These are phyloP conservation scores for Saccostrea echinata DNA, from an alignment of 1,140 invertebrate species.

Conservation along the genomic window DNA sequence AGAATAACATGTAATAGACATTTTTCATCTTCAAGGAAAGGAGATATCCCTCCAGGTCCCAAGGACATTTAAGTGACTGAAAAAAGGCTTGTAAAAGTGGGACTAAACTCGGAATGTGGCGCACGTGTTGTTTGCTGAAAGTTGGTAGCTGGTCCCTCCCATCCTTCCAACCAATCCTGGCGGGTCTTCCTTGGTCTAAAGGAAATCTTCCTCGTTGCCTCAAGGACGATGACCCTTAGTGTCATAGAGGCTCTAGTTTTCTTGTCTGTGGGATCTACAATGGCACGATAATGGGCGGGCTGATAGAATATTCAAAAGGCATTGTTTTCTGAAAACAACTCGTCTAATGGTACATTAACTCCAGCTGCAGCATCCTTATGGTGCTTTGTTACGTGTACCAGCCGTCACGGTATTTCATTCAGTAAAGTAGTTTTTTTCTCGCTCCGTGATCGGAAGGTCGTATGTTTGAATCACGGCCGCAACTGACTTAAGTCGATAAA, in stretches of 20 bases:
- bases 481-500: no score
- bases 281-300: background rate
- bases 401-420: no score
- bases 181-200: background rate
- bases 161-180: background rate
- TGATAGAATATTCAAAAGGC: background rate
- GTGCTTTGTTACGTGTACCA: background rate
- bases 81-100: background rate
- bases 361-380: background rate
- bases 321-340: background rate
- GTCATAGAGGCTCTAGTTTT: background rate
- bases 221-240: background rate
- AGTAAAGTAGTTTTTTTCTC: no score
- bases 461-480: no score
- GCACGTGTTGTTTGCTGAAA: background rate
- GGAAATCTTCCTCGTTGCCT: background rate
- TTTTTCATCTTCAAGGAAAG: background rate
- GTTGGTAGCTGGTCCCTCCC: background rate
- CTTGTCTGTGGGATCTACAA: background rate
- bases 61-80: background rate
- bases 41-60: background rate
- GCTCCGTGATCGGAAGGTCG: no score
- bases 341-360: background rate
- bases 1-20: background rate
- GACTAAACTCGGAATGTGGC: background rate